These are phyloP conservation scores for Otis tarda DNA, from an alignment of 2,113 vertebrate genomes.

Conservation along the genomic window DNA sequence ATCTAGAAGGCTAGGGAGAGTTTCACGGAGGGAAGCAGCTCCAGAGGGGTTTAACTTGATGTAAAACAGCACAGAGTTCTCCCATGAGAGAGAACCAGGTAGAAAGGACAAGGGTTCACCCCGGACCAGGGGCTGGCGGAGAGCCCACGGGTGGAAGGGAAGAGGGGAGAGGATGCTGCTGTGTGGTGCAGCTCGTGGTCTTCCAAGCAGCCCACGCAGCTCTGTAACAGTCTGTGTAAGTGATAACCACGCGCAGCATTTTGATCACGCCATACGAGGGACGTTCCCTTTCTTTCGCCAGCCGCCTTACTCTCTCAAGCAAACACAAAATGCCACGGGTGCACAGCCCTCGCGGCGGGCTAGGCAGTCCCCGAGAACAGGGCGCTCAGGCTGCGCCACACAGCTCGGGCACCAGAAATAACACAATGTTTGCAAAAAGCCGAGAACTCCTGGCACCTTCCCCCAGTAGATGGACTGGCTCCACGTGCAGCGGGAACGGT, in stretches of 20 bases:
- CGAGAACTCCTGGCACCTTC: not conserved
- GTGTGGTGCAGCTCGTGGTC: rapidly evolving
- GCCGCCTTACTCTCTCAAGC: not conserved
- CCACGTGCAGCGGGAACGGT: not conserved
- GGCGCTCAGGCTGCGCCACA: not conserved
- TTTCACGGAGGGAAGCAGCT: not conserved
- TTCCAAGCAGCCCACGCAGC: not conserved
- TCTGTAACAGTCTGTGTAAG: not conserved
- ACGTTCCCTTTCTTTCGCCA: not conserved
- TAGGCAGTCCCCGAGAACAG: not conserved
- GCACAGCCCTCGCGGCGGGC: rapidly evolving
- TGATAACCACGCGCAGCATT: not conserved
- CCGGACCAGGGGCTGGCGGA: rapidly evolving
- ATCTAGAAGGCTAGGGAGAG: not conserved
- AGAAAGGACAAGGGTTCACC: not conserved
- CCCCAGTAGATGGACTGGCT: not conserved
- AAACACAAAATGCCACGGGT: rapidly evolving
- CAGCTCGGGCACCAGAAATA: not conserved
- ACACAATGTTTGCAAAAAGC: not conserved
- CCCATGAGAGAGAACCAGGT: rapidly evolving
- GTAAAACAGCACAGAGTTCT: not conserved
- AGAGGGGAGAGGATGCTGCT: not conserved
- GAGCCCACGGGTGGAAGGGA: not conserved
- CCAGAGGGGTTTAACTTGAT: not conserved
- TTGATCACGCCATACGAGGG: not conserved